Conservation (phyloP, 2,888 invertebrate genomes). For the Melitaea athalia region DNA sequence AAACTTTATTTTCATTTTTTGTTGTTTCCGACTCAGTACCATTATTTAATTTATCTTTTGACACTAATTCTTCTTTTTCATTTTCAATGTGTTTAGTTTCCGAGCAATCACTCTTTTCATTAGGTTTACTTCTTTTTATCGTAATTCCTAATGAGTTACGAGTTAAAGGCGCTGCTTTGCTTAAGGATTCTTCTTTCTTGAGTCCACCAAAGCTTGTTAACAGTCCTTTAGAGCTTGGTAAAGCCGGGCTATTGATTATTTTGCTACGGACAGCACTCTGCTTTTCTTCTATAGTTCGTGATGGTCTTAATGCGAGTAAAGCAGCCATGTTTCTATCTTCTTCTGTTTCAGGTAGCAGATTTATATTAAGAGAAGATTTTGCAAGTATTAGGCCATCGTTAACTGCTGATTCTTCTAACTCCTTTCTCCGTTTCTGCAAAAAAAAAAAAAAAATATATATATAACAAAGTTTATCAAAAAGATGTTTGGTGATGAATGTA, state of each 20-base stretch:
- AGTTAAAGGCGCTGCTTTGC: conserved; percentile 56
- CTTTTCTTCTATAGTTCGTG: conserved; percentile 83
- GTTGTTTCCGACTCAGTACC: conserved; percentile 2
- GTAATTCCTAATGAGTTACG: conserved; percentile 71
- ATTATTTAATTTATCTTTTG: conserved; percentile 14
- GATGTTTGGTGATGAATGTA: too few species aligned
- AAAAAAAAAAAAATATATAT: too few species aligned
- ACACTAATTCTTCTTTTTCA: conserved; percentile 2
- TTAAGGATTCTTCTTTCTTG: conserved; percentile 80
- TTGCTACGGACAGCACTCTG: conserved; percentile 74
- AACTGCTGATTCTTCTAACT: conserved; percentile 85
- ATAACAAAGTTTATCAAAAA: not conserved
- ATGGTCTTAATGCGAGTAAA: conserved; percentile 86
- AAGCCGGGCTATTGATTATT: conserved; percentile 79
- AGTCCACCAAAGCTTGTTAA: conserved; percentile 78
- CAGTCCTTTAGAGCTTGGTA: conserved; percentile 79
- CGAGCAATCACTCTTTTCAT: conserved; percentile 39
- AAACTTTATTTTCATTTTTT: conserved; percentile 38
- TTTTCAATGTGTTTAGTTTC: conserved; percentile 16
- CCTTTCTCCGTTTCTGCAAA: conserved; percentile 85
- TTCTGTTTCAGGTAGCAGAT: conserved; percentile 88
- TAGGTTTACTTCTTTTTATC: conserved; percentile 50
- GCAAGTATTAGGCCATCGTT: conserved; percentile 87
- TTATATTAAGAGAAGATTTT: conserved; percentile 89
- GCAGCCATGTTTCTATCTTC: conserved; percentile 92